Percentiles rank a stretch among this genome's conserved stretches.
phyloP scores from a whole-genome alignment of 2,797 vertebrate genomes.

The Lophotriccus pileatus region DNA sequence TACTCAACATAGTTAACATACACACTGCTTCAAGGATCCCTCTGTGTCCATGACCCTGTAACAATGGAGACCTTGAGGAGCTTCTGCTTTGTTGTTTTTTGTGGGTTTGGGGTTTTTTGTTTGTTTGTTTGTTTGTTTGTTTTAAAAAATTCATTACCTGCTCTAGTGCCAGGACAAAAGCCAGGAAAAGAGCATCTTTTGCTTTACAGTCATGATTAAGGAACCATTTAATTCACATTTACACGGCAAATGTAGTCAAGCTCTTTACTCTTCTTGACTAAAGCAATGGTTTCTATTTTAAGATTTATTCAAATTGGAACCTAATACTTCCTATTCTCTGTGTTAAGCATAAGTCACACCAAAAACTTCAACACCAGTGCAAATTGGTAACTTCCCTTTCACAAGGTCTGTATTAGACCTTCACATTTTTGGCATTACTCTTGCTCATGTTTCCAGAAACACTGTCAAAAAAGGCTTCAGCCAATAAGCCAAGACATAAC shows the following conservation, averaged over 20 bases:
- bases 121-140: no score
- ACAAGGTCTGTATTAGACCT: neutral
- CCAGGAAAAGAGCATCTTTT: neutral
- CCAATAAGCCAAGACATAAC: neutral
- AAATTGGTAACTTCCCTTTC: neutral
- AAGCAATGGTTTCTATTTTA: constrained; percentile 13
- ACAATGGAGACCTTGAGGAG: neutral
- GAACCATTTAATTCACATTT: neutral
- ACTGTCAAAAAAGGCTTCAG: neutral
- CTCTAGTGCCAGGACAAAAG: neutral
- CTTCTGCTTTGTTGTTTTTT: neutral
- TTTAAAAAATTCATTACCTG: neutral
- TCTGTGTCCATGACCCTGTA: neutral
- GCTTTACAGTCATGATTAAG: neutral
- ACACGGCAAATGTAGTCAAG: neutral
- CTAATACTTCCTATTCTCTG: neutral
- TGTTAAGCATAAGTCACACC: neutral
- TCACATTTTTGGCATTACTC: neutral
- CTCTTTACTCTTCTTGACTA: neutral
- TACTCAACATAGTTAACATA: neutral
- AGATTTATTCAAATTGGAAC: neutral
- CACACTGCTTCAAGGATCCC: neutral
- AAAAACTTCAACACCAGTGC: neutral
- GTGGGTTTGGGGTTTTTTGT: no score
- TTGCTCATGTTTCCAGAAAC: neutral